A percentile compares a stretch with the other conserved stretches of the same genome.
phyloP scores from a whole-genome alignment of 2,797 vertebrate genomes.

The Chelmon rostratus region DNA sequence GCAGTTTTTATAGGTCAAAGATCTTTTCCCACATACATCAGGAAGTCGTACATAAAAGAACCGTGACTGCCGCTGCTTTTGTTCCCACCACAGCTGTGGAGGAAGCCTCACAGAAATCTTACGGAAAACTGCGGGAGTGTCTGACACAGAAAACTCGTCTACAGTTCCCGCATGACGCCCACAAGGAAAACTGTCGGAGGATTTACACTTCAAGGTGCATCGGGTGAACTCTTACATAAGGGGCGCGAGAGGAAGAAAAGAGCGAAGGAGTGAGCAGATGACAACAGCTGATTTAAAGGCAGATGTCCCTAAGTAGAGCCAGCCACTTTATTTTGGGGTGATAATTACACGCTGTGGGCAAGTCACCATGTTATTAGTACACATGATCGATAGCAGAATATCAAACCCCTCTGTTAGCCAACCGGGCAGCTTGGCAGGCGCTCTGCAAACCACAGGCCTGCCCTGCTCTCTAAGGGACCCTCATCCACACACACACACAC shows the following conservation, averaged over 20 bases:
- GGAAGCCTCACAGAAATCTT: conserved; percentile 27
- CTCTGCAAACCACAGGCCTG: conserved; percentile 65
- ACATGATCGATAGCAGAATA: conserved; percentile 85
- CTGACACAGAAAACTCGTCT: conserved; percentile 43
- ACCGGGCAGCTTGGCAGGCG: conserved; percentile 64
- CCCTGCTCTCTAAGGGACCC: conserved; percentile 59
- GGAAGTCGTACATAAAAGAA: neutral
- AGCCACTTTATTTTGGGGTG: conserved; percentile 82
- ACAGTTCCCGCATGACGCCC: conserved; percentile 34
- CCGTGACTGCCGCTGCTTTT: conserved; percentile 13
- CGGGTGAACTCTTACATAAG: conserved; percentile 7
- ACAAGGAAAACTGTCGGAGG: conserved; percentile 30
- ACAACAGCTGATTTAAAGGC: conserved; percentile 58
- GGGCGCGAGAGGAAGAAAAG: conserved; percentile 9
- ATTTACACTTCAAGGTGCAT: conserved; percentile 41
- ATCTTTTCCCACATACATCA: neutral
- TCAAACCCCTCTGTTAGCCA: conserved; percentile 67
- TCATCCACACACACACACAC: conserved; percentile 9
- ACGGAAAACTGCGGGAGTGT: conserved; percentile 32
- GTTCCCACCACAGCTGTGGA: conserved; percentile 31
- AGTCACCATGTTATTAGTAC: conserved; percentile 81
- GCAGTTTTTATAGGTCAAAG: neutral
- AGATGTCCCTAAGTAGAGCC: conserved; percentile 54
- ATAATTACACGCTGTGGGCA: conserved; percentile 77
- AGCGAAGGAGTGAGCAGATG: conserved; percentile 37